These are phyloP conservation scores for Psammodynastes pulverulentus DNA, from an alignment of 2,113 vertebrate species.

Conservation along the genomic window DNA sequence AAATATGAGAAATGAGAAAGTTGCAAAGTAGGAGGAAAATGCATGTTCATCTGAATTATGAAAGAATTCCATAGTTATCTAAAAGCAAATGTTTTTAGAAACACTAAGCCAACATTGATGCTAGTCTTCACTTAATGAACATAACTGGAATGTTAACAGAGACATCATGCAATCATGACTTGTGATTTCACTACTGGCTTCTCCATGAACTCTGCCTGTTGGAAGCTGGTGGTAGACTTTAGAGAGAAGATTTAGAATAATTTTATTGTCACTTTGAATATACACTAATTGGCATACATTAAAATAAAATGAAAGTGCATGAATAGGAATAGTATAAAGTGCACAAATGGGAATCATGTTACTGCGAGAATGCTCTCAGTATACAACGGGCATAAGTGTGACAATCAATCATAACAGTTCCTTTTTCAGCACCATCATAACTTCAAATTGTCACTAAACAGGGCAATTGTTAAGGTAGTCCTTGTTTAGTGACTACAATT, in stretches of 20 bases:
- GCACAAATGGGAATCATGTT: background rate
- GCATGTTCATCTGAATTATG: background rate
- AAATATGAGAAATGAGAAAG: background rate
- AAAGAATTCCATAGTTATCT: background rate
- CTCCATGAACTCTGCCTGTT: background rate
- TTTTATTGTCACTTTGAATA: too few relatives aligned
- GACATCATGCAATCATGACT: background rate
- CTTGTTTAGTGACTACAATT: background rate
- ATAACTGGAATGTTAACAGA: background rate
- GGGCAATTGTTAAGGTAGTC: background rate
- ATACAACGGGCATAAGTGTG: background rate
- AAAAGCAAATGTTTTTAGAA: background rate
- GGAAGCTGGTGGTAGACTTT: background rate
- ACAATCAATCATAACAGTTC: background rate
- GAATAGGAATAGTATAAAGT: background rate
- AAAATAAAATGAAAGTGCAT: too few relatives aligned
- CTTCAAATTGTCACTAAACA: background rate
- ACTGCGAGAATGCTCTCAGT: background rate
- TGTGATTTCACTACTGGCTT: background rate
- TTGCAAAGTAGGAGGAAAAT: background rate
- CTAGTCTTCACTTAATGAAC: background rate
- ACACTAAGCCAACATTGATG: background rate
- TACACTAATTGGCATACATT: too few relatives aligned
- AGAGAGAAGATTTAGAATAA: too few relatives aligned
- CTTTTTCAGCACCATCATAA: background rate